Evolutionary conservation across 2,797 vertebrate genomes (phyloP).

Genomic region (Acrocephalus scirpaceus): DNA sequence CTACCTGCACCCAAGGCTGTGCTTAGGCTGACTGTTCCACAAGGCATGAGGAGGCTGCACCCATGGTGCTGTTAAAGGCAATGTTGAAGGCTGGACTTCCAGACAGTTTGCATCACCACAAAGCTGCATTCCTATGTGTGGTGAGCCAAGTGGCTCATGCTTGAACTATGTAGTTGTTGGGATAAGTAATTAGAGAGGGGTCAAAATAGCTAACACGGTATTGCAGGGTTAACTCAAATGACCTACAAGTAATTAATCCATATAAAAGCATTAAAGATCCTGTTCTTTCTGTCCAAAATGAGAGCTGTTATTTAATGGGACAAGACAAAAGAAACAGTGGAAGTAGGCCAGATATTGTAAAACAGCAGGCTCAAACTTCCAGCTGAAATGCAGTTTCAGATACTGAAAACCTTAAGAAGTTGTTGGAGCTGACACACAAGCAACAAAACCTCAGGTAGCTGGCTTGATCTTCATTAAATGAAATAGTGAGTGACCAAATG

Average conservation of each 20-base stretch:
- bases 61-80: background rate
- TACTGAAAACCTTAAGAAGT: background rate
- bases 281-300: background rate
- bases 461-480: background rate
- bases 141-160: background rate
- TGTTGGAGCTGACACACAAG: background rate
- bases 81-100: background rate
- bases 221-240: background rate
- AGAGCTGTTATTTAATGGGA: background rate
- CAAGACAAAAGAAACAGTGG: conserved; percentile 8
- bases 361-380: background rate
- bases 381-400: background rate
- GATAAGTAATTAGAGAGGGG: background rate
- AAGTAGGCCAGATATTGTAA: background rate
- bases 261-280: background rate
- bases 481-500: background rate
- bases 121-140: background rate
- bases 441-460: background rate
- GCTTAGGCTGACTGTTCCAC: background rate
- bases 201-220: background rate
- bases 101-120: background rate
- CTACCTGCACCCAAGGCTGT: background rate
- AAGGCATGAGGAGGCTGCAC: background rate
- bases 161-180: background rate
- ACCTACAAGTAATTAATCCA: background rate